phyloP scores from a whole-genome alignment of 2,113 vertebrate genomes.

The Onychostoma macrolepis region DNA sequence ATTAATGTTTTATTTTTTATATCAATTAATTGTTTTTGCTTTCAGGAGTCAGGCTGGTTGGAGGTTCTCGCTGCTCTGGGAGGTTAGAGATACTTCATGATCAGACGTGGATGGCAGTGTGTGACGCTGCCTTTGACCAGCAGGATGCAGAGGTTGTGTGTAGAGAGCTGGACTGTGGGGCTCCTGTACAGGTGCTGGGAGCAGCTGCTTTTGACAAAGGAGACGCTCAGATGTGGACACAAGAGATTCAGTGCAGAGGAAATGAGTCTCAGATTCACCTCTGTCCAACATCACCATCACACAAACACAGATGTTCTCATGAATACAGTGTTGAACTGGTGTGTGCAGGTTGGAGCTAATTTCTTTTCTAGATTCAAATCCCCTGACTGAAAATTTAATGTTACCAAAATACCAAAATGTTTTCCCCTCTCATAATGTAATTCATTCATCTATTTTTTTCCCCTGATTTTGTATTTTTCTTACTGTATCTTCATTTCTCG shows the following conservation, averaged over 20 bases:
- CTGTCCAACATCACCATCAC: background rate
- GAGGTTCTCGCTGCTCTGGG: background rate
- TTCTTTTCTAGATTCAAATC: background rate
- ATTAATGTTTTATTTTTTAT: too few relatives aligned
- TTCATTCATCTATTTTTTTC: background rate
- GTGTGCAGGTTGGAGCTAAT: background rate
- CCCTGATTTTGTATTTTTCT: background rate
- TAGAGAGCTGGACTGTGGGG: too few relatives aligned
- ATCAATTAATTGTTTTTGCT: too few relatives aligned
- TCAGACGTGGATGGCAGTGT: too few relatives aligned
- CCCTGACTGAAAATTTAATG: background rate
- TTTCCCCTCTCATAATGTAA: background rate
- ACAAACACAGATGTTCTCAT: background rate
- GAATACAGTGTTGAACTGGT: background rate
- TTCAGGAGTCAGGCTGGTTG: background rate
- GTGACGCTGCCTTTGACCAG: too few relatives aligned
- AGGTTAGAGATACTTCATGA: too few relatives aligned
- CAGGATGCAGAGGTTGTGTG: too few relatives aligned
- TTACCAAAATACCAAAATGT: background rate
- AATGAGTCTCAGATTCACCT: slow-evolving; percentile 39
- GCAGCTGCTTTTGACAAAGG: background rate
- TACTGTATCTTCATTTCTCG: background rate
- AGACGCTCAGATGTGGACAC: slow-evolving; percentile 26
- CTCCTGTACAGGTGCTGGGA: too few relatives aligned
- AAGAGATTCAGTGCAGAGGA: slow-evolving; percentile 48